Percentiles rank a stretch among this genome's conserved stretches.
Evolutionary conservation across 1,140 invertebrate species (phyloP).

Genomic region (Papilio polytes): DNA sequence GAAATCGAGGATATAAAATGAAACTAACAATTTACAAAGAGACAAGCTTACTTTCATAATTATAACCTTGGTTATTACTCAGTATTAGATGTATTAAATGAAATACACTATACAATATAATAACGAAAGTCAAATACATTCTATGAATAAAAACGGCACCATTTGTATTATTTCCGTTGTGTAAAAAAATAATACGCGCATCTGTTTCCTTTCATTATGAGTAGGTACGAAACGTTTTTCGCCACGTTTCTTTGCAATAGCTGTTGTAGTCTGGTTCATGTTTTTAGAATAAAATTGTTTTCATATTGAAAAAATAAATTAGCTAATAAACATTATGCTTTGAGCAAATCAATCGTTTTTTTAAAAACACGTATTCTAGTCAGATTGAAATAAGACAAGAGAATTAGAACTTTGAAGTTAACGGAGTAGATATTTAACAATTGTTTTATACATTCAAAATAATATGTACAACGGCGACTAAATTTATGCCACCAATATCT

Average conservation of each 20-base stretch:
- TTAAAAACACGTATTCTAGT: no score
- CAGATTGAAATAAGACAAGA: no score
- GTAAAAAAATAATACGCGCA: conserved; percentile 17
- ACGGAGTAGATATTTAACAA: neutral
- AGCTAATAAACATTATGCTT: no score
- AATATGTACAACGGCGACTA: neutral
- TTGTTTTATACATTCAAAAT: neutral
- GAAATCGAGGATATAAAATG: no score
- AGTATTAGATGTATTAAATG: neutral
- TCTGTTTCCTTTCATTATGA: conserved; percentile 9
- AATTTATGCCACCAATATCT: neutral
- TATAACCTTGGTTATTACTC: neutral
- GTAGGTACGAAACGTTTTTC: conserved; percentile 16
- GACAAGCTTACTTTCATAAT: neutral
- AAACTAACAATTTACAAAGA: neutral
- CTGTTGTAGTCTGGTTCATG: conserved; percentile 10
- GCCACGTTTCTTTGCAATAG: conserved; percentile 8
- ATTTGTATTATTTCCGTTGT: conserved; percentile 13
- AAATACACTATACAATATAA: neutral
- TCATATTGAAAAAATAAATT: neutral
- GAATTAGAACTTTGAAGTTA: no score
- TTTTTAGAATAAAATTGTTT: neutral
- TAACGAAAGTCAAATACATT: neutral
- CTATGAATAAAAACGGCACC: conserved; percentile 4
- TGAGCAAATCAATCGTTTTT: no score